phyloP scores from a whole-genome alignment of 1,140 invertebrate genomes.

The Akabosia matsudoensis region DNA sequence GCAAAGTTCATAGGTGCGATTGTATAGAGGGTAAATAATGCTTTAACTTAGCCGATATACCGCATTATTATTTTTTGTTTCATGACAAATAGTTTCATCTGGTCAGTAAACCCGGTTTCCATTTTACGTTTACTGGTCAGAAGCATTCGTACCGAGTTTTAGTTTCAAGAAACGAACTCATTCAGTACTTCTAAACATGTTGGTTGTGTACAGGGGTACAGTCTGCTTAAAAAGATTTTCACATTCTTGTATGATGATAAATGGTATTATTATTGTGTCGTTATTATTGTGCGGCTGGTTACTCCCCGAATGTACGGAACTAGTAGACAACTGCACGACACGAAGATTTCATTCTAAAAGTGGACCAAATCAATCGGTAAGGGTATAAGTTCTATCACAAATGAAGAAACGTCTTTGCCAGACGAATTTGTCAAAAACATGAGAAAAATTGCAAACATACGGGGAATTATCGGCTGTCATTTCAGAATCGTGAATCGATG shows the following conservation, averaged over 20 bases:
- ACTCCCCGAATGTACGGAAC: no score
- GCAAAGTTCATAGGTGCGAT: neutral
- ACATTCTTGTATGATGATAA: neutral
- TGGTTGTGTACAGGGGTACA: neutral
- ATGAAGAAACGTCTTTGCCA: no score
- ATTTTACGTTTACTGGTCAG: neutral
- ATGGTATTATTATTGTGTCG: neutral
- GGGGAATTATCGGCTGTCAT: no score
- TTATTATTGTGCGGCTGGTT: neutral
- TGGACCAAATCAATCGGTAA: neutral
- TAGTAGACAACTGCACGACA: neutral
- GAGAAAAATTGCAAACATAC: neutral
- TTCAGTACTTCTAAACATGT: neutral
- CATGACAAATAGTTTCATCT: slow-evolving; percentile 21
- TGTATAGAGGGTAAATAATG: neutral
- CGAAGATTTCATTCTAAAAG: neutral
- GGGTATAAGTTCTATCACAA: neutral
- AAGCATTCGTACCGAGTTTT: no score
- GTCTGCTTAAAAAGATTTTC: neutral
- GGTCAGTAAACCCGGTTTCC: slow-evolving; percentile 11
- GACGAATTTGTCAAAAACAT: neutral
- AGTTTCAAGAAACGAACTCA: no score
- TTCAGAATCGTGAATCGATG: no score
- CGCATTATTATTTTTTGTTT: neutral
- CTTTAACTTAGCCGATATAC: neutral